Base-by-base conservation (phyloP, 2,888 invertebrate genomes). In the Eristalis tenax region DNA sequence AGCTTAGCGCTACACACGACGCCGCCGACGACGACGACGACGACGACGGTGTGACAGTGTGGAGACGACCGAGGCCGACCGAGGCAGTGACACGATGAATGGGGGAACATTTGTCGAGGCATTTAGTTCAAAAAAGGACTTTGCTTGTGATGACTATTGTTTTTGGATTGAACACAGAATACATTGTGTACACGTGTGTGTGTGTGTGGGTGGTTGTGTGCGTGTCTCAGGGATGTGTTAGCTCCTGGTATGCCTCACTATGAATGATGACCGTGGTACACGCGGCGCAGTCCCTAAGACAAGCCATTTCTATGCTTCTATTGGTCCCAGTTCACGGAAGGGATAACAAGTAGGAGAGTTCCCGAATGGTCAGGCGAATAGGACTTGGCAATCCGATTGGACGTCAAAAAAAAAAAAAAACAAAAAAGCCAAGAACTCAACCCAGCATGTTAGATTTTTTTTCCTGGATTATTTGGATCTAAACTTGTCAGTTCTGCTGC, bases 81-180 rank as follows among this genome's bases (percentile, higher is more conserved):
- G 18, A 50, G 50, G 50, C 50, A 50, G 50, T 50, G 50, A 50
- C 50, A 50, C 59, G 26, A 13, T 28, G 59, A 59, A 23, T 59
- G 59, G 26, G 79, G 68, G 71, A 87, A 87, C 83, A 83, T 83
- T 87, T 83, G 87, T 87, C 75, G 79, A 83, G 76, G 87, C 87
- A 83, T 87, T 87, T 87, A 80, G 83, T 83, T 68, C 59, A 80
- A 83, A 73, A 59, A 28, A 28, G 59, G 79, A 68, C 66, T 57
- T 79, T 69, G 76, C 87, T 81, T 71, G 83, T 40, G 86, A 83
- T 83, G 87, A 87, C 83, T 83, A 87, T 87, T 87, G 87, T 80
- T 87, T 83, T 87, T 66, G 70, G 83, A 83, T 83, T 74, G 75
- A 64, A 76, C 79, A 10, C 50, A 18, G n/a, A 87, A 79, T 79